These are phyloP conservation scores for Trichacis sp. DNA, from an alignment of 2,888 invertebrate species.

Conservation along the genomic window DNA sequence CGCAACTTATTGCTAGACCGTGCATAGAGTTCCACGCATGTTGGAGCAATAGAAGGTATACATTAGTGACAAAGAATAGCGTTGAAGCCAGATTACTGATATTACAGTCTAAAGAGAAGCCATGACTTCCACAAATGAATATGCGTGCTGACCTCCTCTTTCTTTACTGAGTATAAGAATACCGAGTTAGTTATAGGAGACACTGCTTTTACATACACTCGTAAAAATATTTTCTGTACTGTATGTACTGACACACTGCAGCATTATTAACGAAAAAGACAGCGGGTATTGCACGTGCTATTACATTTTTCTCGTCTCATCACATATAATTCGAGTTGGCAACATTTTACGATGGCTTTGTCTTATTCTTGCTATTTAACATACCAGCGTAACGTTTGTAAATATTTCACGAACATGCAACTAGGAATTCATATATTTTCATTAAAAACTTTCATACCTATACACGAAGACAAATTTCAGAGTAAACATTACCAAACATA, in stretches of 20 bases:
- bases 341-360: neutral
- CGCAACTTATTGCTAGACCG: neutral
- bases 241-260: neutral
- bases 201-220: neutral
- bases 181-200: conserved; percentile 5
- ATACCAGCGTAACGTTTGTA: neutral
- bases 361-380: neutral
- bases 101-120: conserved; percentile 29
- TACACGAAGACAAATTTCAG: too few species aligned
- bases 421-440: too few species aligned
- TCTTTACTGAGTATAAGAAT: conserved; percentile 18
- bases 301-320: conserved; percentile 5
- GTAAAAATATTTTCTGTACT: neutral
- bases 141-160: conserved; percentile 23
- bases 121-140: conserved; percentile 30
- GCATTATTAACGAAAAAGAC: neutral
- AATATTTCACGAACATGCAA: too few species aligned
- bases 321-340: neutral
- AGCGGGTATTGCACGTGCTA: conserved; percentile 8
- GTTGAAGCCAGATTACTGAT: conserved; percentile 30
- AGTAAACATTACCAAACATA: too few species aligned
- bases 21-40: conserved; percentile 1
- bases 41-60: conserved; percentile 6
- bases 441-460: too few species aligned
- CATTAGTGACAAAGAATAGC: conserved; percentile 4